Base-by-base conservation (phyloP, 2,888 invertebrate species). In the Meganola albula region DNA sequence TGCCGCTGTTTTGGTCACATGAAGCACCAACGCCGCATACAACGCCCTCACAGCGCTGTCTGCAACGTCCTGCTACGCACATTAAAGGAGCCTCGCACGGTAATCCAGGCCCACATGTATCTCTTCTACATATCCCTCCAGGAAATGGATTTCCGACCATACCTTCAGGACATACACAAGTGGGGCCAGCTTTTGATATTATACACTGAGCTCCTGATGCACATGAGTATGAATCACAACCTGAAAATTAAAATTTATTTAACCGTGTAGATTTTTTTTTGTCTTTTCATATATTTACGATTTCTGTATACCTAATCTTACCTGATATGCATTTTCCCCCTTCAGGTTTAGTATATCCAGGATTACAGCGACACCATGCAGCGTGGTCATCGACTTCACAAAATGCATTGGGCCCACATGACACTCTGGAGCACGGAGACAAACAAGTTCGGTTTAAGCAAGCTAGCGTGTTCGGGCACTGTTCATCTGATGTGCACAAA, bases 91-190 rank as follows among this genome's bases (percentile, higher is more conserved):
- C 90, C 14, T 89, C 90, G 54, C 96, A 96, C 0, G 94, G 93
- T 30, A 91, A 85, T 0, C 90, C 88, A 2, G 91, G 87, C 0
- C 94, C 94, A 69, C 96, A 96, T 31, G 94, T 87, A 72, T 96
- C 96, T 30, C 93, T 91, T 32, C 88, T 87, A 63, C 97, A 97
- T 32, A 88, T 88, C 21, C 96, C 97, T 12, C 97, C 97, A 1
- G 96, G 94, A 85, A 96, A 97, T 4, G 97, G 96, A 78, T 97
- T 96, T 10, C 96, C 96, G 34, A 91, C 89, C 69, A 92, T 93
- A 26, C 95, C 95, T 66, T 95, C 93, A 2, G 92, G 89, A 61
- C 96, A 97, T 63, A 94, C 92, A 66, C 96, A 97, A 3, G 95
- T 95, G 9, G 95, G 95, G 8, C 96, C 96, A 10, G 89, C 88